Conservation (phyloP, 1,140 invertebrate genomes). For the Agrilus planipennis region DNA sequence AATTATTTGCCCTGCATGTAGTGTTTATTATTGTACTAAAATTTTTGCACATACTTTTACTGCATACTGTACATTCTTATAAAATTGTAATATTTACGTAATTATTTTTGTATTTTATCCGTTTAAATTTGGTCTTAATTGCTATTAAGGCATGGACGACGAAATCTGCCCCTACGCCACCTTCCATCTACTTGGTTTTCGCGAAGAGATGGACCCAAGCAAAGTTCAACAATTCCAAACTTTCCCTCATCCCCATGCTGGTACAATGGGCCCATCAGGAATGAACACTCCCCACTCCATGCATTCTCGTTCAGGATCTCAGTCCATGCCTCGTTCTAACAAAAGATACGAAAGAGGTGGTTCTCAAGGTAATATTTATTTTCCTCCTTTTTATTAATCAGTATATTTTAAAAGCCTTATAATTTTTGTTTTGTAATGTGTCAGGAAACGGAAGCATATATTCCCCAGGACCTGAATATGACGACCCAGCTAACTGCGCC, state of each 20-base stretch:
- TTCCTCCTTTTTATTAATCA: no score
- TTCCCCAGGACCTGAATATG: conserved; percentile 70
- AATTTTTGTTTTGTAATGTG: no score
- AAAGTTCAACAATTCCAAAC: conserved; percentile 81
- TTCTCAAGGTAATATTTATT: conserved; percentile 25
- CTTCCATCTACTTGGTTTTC: conserved; percentile 86
- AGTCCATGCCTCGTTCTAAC: conserved; percentile 59
- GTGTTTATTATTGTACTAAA: no score
- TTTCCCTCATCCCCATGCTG: conserved; percentile 74
- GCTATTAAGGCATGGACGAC: conserved; percentile 70
- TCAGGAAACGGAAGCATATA: conserved; percentile 58
- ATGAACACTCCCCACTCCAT: conserved; percentile 47
- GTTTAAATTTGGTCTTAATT: not conserved
- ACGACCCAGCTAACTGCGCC: conserved; percentile 82
- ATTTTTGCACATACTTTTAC: no score
- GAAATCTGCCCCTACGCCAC: conserved; percentile 91
- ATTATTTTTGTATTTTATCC: conserved; percentile 2
- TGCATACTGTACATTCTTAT: not conserved
- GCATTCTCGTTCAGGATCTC: conserved; percentile 75
- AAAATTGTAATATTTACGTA: not conserved
- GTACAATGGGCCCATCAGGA: conserved; percentile 63
- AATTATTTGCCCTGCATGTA: no score
- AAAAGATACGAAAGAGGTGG: conserved; percentile 31
- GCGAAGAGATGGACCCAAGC: conserved; percentile 86
- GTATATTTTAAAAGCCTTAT: no score